A percentile compares a stretch with the other conserved stretches of the same genome.
These are phyloP conservation scores for Peromyscus melanophrys DNA, from an alignment of 2,797 vertebrate species.

Conservation along the genomic window DNA sequence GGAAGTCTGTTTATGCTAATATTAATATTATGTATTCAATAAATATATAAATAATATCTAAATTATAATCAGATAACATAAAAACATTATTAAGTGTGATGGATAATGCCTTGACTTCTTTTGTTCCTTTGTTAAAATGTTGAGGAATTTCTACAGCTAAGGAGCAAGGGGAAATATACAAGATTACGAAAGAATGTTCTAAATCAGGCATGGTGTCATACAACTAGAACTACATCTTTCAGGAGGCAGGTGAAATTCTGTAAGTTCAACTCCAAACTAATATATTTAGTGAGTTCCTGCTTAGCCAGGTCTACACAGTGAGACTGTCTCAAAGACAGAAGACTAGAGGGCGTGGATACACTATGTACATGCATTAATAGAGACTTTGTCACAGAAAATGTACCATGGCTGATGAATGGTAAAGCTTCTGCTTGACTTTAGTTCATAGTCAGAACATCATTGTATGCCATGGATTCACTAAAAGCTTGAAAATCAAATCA, in stretches of 20 bases:
- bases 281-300: not conserved
- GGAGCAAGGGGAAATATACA: not conserved
- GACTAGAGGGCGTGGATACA: not conserved
- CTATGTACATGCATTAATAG: not conserved
- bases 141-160: not conserved
- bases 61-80: not conserved
- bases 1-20: not conserved
- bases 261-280: not conserved
- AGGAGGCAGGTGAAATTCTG: not conserved
- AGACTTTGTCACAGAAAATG: not conserved
- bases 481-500: conserved; percentile 56
- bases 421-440: not conserved
- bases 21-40: not conserved
- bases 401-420: not conserved
- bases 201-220: not conserved
- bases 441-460: conserved; percentile 30
- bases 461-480: not conserved
- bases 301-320: not conserved
- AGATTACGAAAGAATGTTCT: not conserved
- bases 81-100: not conserved
- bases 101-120: not conserved
- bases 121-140: not conserved
- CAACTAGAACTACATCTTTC: too few relatives aligned
- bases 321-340: not conserved
- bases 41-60: not conserved